phyloP scores from a whole-genome alignment of 2,113 vertebrate species.

The Polyodon spathula region DNA sequence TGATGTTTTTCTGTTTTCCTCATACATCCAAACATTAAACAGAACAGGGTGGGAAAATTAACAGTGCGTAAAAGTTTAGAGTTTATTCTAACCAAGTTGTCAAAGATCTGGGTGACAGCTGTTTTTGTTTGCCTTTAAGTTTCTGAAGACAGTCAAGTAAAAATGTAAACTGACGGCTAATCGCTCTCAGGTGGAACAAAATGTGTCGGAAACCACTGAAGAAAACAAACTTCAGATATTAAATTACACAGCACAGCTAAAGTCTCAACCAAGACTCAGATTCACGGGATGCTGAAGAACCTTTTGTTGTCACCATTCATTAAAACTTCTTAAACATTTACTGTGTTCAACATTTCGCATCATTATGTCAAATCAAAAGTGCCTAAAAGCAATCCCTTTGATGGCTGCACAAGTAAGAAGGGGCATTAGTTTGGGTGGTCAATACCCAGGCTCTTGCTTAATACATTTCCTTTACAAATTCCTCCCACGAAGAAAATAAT shows the following conservation, averaged over 20 bases:
- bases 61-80: constrained; percentile 58
- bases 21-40: constrained; percentile 51
- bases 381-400: too few species aligned
- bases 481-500: too few species aligned
- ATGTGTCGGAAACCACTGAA: too few species aligned
- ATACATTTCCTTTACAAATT: too few species aligned
- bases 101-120: constrained; percentile 49
- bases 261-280: neutral
- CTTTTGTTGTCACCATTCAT: constrained; percentile 1
- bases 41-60: constrained; percentile 54
- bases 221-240: neutral
- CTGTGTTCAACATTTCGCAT: too few species aligned
- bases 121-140: constrained; percentile 49
- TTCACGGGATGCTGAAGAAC: constrained; percentile 2
- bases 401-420: too few species aligned
- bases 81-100: constrained; percentile 53
- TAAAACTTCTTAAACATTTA: neutral
- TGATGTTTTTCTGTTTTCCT: constrained; percentile 2
- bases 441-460: too few species aligned
- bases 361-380: neutral
- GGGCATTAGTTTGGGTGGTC: too few species aligned
- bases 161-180: neutral
- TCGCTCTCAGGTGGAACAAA: too few species aligned
- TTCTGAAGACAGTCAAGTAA: constrained; percentile 27
- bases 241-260: neutral